phyloP scores from a whole-genome alignment of 1,140 invertebrate species.

The Sogatella furcifera region DNA sequence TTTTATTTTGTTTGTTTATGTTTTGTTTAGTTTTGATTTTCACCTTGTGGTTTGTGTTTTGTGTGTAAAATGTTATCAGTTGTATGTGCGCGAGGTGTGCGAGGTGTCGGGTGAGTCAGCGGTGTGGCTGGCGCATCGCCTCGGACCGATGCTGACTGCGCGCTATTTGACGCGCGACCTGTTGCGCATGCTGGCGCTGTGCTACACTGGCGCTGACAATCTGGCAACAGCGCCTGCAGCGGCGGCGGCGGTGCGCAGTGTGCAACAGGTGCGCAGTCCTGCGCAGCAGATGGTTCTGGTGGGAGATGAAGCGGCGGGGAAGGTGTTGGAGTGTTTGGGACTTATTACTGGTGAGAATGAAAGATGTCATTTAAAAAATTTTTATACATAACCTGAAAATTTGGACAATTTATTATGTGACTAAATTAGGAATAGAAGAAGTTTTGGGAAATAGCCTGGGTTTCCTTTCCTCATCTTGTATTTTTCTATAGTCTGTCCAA shows the following conservation, averaged over 20 bases:
- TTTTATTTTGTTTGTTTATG: too few relatives aligned
- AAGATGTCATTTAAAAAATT: too few relatives aligned
- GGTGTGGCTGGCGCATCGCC: constrained; percentile 80
- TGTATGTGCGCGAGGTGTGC: constrained; percentile 46
- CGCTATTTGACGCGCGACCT: constrained; percentile 83
- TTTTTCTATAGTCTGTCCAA: too few relatives aligned
- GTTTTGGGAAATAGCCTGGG: too few relatives aligned
- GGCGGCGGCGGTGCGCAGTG: not conserved
- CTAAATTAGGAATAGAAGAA: too few relatives aligned
- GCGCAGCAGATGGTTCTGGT: constrained; percentile 30
- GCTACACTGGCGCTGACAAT: constrained; percentile 77
- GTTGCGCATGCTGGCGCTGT: constrained; percentile 84
- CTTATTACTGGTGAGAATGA: constrained; percentile 57
- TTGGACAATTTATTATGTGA: too few relatives aligned
- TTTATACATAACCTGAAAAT: too few relatives aligned
- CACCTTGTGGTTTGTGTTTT: too few relatives aligned
- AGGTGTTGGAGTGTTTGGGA: constrained; percentile 78
- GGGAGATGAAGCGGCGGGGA: constrained; percentile 71
- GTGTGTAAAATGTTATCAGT: constrained; percentile 9
- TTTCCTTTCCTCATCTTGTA: too few relatives aligned
- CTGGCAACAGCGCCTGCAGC: constrained; percentile 34
- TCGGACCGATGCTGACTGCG: constrained; percentile 91
- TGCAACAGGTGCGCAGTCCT: not conserved
- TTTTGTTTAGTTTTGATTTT: too few relatives aligned
- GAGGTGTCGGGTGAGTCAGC: constrained; percentile 86